These are phyloP conservation scores for Noctilio leporinus DNA, from an alignment of 2,113 vertebrate species.

Conservation along the genomic window DNA sequence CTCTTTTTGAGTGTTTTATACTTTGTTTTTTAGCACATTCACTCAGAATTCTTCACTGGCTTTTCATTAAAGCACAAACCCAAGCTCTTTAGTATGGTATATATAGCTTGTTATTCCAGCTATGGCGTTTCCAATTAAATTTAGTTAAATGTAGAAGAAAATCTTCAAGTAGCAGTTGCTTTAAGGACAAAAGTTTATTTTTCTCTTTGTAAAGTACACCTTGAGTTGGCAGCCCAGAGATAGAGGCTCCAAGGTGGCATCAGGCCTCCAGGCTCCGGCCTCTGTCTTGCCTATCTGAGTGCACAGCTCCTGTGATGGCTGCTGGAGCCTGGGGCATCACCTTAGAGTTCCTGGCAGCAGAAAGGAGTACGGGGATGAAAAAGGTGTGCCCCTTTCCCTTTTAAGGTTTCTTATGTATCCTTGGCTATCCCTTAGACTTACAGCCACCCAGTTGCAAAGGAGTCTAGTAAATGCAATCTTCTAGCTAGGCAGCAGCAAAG, in stretches of 20 bases:
- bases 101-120: background rate
- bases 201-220: background rate
- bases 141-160: background rate
- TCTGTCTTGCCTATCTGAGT: background rate
- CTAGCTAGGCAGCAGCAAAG: background rate
- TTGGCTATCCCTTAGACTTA: background rate
- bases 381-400: background rate
- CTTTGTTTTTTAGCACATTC: background rate
- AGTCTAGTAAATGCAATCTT: background rate
- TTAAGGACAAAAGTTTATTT: background rate
- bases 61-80: background rate
- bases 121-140: background rate
- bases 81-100: background rate
- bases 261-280: background rate
- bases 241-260: background rate
- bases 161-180: background rate
- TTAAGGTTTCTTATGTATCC: background rate
- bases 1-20: background rate
- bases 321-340: background rate
- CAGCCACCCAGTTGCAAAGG: background rate
- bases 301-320: background rate
- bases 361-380: background rate
- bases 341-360: background rate
- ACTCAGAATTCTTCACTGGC: background rate
- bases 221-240: background rate